Evolutionary conservation across 92 coral and sea anemone species (phyloP).

Genomic region (Umimayanthus kanabou): DNA sequence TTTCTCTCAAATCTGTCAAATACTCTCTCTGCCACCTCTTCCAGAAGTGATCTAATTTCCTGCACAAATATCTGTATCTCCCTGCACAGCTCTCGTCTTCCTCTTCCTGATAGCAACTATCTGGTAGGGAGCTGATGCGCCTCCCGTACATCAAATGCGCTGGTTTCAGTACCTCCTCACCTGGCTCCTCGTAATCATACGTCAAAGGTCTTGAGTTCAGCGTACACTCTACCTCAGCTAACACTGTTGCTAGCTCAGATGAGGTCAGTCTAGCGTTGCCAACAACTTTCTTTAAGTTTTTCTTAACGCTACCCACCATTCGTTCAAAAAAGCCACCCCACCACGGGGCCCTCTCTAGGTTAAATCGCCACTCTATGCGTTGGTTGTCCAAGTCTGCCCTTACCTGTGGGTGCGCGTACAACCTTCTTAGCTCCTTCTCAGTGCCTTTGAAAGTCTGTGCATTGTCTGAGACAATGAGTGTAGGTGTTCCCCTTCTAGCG

Average conservation of each 20-base stretch:
- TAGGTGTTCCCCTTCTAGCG: conserved; percentile 28
- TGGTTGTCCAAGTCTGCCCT: background rate
- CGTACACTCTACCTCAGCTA: conserved; percentile 21
- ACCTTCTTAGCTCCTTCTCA: background rate
- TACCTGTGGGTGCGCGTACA: conserved; percentile 8
- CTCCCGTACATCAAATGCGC: conserved; percentile 62
- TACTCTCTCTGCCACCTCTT: conserved; percentile 4
- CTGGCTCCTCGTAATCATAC: conserved; percentile 1
- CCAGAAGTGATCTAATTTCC: background rate
- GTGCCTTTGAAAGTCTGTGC: conserved; percentile 9
- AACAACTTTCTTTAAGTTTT: background rate
- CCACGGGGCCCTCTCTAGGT: background rate
- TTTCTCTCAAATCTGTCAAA: conserved; percentile 4
- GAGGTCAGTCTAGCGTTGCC: conserved; percentile 15
- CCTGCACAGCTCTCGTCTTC: conserved; percentile 10
- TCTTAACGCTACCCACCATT: conserved; percentile 1
- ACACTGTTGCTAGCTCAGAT: conserved; percentile 12
- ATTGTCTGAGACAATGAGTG: conserved; percentile 28
- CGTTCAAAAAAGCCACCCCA: background rate
- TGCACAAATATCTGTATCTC: conserved; percentile 14
- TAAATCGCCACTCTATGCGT: background rate
- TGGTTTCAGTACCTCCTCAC: conserved; percentile 47
- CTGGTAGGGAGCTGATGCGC: conserved; percentile 57
- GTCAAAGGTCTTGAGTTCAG: conserved; percentile 18
- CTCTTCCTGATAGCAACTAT: background rate